Conservation (phyloP, 2,888 invertebrate species). For the Bimastos eiseni region DNA sequence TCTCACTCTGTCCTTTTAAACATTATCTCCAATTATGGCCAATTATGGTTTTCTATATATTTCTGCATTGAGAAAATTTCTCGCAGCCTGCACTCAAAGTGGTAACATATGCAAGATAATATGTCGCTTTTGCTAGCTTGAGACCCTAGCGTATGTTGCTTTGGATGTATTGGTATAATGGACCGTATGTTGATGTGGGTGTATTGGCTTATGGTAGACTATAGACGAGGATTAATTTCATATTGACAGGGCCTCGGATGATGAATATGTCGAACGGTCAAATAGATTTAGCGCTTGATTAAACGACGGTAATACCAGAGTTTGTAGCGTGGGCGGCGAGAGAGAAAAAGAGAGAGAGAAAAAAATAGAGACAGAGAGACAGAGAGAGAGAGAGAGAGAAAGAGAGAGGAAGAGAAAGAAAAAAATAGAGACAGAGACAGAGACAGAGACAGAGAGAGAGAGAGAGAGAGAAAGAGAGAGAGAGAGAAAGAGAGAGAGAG, state of each 20-base stretch:
- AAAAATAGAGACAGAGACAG: too few relatives aligned
- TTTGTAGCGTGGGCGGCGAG: background rate
- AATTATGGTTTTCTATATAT: background rate
- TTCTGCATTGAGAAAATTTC: background rate
- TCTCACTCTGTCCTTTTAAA: background rate
- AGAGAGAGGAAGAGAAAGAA: too few relatives aligned
- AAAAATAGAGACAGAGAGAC: background rate
- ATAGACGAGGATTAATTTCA: background rate
- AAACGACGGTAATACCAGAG: background rate
- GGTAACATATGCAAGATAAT: background rate
- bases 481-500: too few relatives aligned
- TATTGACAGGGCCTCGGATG: background rate
- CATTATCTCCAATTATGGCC: background rate
- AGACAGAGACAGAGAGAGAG: background rate
- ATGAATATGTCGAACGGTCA: background rate
- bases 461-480: too few relatives aligned
- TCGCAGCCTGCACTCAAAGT: background rate
- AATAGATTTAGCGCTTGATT: background rate
- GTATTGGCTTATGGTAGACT: background rate
- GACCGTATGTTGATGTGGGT: background rate
- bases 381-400: too few relatives aligned
- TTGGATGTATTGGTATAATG: background rate
- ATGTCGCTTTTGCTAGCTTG: background rate
- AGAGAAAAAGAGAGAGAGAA: background rate
- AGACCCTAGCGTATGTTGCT: background rate